Evolutionary conservation across 2,113 vertebrate species (phyloP).

Genomic region (Numenius arquata): DNA sequence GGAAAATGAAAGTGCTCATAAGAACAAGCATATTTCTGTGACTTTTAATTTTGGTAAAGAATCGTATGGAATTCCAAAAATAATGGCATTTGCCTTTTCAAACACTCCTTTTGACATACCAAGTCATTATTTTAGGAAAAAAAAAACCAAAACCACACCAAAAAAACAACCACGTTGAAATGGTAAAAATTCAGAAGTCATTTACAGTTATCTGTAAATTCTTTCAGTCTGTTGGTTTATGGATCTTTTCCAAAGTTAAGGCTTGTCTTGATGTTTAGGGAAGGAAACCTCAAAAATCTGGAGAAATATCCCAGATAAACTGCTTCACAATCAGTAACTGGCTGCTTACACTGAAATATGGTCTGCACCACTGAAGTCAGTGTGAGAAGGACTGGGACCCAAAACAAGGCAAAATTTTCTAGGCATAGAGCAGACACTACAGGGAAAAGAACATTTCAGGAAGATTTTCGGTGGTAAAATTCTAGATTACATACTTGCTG

Average conservation of each 20-base stretch:
- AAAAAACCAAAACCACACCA: background rate
- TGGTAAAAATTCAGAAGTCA: background rate
- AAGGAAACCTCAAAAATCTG: constrained; percentile 6
- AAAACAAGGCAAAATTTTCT: background rate
- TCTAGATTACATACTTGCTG: background rate
- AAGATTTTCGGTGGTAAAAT: background rate
- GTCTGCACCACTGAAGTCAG: background rate
- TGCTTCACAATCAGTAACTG: background rate
- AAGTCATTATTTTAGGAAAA: background rate
- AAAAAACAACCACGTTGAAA: background rate
- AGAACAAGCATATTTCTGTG: background rate
- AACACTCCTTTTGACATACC: background rate
- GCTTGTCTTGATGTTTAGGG: background rate
- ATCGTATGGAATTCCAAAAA: background rate
- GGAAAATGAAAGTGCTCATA: background rate
- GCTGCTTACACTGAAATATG: background rate
- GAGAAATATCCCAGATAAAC: background rate
- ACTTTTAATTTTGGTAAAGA: background rate
- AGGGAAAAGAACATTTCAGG: background rate
- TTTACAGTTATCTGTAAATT: background rate
- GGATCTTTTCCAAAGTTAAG: background rate
- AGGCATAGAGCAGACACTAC: background rate
- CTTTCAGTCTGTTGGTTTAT: background rate
- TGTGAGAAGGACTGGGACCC: background rate
- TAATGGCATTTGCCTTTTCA: background rate